Evolutionary conservation across 2,797 vertebrate species (phyloP).

Genomic region (Parauchenoglanis ngamensis): DNA sequence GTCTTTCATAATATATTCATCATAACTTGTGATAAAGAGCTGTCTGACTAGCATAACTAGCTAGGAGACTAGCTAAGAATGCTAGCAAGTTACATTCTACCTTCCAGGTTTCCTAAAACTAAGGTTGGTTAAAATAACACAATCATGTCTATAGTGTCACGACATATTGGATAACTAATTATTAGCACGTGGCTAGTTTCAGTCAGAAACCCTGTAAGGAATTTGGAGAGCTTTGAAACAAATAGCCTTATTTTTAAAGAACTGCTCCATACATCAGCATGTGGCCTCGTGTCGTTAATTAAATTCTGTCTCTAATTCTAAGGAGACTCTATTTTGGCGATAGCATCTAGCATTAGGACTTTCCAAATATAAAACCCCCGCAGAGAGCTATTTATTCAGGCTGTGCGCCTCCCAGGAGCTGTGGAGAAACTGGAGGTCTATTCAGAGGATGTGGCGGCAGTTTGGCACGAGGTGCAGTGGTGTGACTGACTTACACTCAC

Average conservation of each 20-base stretch:
- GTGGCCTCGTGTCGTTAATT: slow-evolving; percentile 36
- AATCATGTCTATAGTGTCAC: too few species aligned
- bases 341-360: slow-evolving; percentile 44
- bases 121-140: neutral
- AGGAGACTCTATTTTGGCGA: slow-evolving; percentile 18
- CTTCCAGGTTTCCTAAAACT: neutral
- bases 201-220: neutral
- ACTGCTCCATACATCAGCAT: slow-evolving; percentile 19
- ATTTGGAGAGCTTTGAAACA: slow-evolving; percentile 1
- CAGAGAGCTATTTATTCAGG: slow-evolving; percentile 34
- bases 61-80: neutral
- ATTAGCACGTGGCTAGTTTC: neutral
- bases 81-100: too few species aligned
- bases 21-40: neutral
- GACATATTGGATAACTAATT: too few species aligned
- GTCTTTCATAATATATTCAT: neutral
- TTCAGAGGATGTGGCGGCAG: slow-evolving; percentile 20
- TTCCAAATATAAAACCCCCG: slow-evolving; percentile 52
- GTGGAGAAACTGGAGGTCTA: slow-evolving; percentile 25
- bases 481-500: slow-evolving; percentile 25
- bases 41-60: neutral
- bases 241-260: slow-evolving; percentile 6
- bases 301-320: slow-evolving; percentile 42
- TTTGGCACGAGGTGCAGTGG: slow-evolving; percentile 11
- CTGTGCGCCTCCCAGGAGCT: neutral